These are phyloP conservation scores for Lepus timidus DNA, from an alignment of 2,113 vertebrate species.

Conservation along the genomic window DNA sequence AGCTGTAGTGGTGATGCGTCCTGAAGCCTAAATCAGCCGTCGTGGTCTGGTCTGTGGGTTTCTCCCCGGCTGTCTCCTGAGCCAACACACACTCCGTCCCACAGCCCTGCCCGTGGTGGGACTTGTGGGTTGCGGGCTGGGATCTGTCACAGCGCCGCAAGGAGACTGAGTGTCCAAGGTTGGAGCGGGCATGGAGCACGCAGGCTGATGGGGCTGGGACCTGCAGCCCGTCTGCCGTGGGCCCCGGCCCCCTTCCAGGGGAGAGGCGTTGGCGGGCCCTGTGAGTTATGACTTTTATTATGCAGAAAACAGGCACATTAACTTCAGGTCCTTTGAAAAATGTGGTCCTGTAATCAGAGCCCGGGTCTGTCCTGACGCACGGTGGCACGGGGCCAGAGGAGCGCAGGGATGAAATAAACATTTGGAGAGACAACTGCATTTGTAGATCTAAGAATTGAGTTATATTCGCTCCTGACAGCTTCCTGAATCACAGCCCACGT, in stretches of 20 bases:
- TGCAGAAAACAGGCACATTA: constrained; percentile 80
- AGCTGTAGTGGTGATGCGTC: background rate
- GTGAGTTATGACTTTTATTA: constrained; percentile 83
- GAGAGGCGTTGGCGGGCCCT: constrained; percentile 57
- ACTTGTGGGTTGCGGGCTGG: background rate
- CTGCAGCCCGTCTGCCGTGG: background rate
- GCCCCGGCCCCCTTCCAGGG: constrained; percentile 41
- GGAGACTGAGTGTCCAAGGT: background rate
- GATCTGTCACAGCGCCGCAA: background rate
- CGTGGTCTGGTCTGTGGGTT: constrained; percentile 65
- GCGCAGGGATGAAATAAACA: constrained; percentile 86
- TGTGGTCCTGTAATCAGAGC: constrained; percentile 86
- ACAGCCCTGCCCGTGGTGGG: constrained; percentile 52
- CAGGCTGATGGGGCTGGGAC: background rate
- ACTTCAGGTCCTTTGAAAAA: constrained; percentile 86
- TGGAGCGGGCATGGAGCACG: background rate
- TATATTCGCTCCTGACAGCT: constrained; percentile 89
- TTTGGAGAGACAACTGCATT: constrained; percentile 84
- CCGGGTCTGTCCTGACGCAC: constrained; percentile 86
- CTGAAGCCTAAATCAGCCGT: background rate
- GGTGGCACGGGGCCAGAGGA: constrained; percentile 85
- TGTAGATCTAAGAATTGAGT: constrained; percentile 89
- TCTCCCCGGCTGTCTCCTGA: background rate
- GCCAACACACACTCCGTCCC: constrained; percentile 41
- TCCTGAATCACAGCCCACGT: constrained; percentile 88